phyloP scores from a whole-genome alignment of 1,140 invertebrate species.

The Drosophila lini region DNA sequence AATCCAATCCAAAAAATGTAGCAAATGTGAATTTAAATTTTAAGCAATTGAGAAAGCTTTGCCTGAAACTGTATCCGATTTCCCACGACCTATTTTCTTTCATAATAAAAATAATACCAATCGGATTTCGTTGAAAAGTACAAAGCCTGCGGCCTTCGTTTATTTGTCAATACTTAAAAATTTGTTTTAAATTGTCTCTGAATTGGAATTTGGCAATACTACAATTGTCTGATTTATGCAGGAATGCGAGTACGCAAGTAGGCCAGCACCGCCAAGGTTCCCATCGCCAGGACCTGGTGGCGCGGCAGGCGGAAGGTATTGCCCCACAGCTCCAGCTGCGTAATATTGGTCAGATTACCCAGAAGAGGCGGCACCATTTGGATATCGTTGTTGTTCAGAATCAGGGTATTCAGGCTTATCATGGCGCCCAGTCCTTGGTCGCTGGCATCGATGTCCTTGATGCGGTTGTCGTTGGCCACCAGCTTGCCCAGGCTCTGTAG shows the following conservation, averaged over 20 bases:
- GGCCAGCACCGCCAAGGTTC: constrained; percentile 90
- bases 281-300: constrained; percentile 91
- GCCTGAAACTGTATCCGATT: neutral
- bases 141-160: neutral
- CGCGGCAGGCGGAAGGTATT: constrained; percentile 94
- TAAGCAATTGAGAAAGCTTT: no score
- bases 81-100: neutral
- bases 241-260: constrained; percentile 93
- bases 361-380: constrained; percentile 90
- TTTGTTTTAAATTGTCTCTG: neutral
- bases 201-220: neutral
- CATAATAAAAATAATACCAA: neutral
- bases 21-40: neutral
- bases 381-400: constrained; percentile 93
- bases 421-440: constrained; percentile 87
- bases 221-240: constrained; percentile 21
- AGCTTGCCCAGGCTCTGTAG: constrained; percentile 35
- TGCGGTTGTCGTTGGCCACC: constrained; percentile 87
- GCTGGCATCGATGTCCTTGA: constrained; percentile 88
- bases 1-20: no score
- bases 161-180: constrained; percentile 6
- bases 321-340: constrained; percentile 89
- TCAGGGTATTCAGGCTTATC: constrained; percentile 88
- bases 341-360: constrained; percentile 90
- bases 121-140: neutral